Evolutionary conservation across 2,888 invertebrate genomes (phyloP).

Genomic region (Apocheima hispidaria): DNA sequence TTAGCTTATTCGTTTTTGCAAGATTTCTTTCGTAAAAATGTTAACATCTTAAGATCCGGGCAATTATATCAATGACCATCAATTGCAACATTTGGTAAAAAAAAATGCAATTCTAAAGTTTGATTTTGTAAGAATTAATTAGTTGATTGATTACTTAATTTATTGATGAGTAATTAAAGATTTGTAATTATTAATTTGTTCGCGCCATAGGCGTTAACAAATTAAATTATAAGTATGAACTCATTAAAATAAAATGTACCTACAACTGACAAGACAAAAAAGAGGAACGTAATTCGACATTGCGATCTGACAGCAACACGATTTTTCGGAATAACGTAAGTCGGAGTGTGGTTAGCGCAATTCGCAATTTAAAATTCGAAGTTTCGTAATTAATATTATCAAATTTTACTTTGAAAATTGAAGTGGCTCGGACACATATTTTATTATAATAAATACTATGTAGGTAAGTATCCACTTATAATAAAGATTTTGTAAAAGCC

Average conservation of each 20-base stretch:
- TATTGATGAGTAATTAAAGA: neutral
- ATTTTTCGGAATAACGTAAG: no score
- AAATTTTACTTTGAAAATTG: no score
- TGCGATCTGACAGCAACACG: no score
- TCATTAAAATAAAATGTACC: neutral
- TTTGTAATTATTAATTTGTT: neutral
- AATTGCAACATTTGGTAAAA: neutral
- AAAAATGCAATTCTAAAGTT: neutral
- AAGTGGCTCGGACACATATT: no score
- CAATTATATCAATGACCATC: conserved; percentile 3
- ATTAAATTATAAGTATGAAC: neutral
- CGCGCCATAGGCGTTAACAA: neutral
- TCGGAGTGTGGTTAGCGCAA: no score
- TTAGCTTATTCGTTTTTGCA: neutral
- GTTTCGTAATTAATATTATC: no score
- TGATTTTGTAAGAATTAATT: neutral
- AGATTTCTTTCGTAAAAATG: conserved; percentile 5
- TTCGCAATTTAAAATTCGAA: no score
- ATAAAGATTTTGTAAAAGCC: no score
- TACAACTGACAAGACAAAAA: no score
- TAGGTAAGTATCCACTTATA: no score
- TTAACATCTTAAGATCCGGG: conserved; percentile 1
- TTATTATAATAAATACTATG: no score
- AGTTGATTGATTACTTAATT: neutral
- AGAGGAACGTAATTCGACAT: no score